These are phyloP conservation scores for Camponotus fellah DNA, from an alignment of 2,888 invertebrate species.

Conservation along the genomic window DNA sequence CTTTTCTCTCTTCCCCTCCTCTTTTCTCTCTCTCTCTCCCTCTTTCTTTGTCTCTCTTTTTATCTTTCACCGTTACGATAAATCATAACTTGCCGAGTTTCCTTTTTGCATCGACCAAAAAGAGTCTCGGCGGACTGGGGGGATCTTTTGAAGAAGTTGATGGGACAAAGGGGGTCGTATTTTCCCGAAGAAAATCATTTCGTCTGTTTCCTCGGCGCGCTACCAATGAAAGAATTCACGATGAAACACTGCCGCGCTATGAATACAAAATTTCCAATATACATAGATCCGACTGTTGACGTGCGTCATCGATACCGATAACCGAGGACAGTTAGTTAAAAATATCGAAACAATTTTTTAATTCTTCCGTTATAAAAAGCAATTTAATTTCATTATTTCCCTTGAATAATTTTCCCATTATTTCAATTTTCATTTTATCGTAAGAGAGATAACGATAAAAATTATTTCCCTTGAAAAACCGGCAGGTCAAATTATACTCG, in stretches of 20 bases:
- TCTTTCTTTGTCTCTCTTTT: not conserved
- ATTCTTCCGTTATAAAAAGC: not conserved
- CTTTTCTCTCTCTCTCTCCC: not conserved
- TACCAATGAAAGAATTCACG: conserved; percentile 11
- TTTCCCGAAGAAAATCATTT: conserved; percentile 55
- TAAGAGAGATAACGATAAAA: not conserved
- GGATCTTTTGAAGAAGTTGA: conserved; percentile 55
- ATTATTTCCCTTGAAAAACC: not conserved
- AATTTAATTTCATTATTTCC: conserved; percentile 18
- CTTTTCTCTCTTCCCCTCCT: not conserved
- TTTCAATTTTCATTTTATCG: not conserved
- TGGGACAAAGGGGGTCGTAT: conserved; percentile 64
- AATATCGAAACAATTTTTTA: not conserved
- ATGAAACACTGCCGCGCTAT: conserved; percentile 27
- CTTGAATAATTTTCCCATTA: not conserved
- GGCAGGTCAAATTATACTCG: not conserved
- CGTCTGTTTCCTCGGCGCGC: conserved; percentile 14
- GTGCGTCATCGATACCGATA: not conserved
- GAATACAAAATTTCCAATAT: conserved; percentile 21
- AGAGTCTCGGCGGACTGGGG: conserved; percentile 52
- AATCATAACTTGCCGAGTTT: conserved; percentile 70
- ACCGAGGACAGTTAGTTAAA: not conserved
- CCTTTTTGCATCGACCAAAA: conserved; percentile 62
- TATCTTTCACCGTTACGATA: conserved; percentile 61
- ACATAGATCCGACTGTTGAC: not conserved